Conservation (phyloP, 2,888 invertebrate genomes). For the Pristionchus japonicus region DNA sequence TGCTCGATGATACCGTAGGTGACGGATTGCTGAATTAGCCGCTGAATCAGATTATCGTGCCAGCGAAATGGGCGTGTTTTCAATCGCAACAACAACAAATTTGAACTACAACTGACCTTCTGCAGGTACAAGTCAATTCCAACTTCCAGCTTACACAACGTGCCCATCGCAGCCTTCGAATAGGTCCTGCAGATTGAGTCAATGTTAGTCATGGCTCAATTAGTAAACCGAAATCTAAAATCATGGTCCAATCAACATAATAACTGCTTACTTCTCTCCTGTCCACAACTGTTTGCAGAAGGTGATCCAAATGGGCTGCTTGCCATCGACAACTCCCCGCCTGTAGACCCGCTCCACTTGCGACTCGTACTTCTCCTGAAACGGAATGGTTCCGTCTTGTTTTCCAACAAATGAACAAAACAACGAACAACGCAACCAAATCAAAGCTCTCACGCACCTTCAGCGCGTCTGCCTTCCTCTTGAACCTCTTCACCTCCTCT, state of each 20-base stretch:
- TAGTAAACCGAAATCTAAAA: too few relatives aligned
- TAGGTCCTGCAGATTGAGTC: too few relatives aligned
- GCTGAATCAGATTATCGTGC: too few relatives aligned
- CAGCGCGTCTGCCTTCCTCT: background rate
- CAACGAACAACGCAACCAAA: too few relatives aligned
- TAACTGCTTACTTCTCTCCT: background rate
- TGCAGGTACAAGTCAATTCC: background rate
- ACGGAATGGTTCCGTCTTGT: too few relatives aligned
- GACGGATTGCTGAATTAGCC: background rate
- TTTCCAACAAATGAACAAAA: too few relatives aligned
- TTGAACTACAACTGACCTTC: background rate
- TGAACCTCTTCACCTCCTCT: slow-evolving; percentile 11
- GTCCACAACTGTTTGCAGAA: background rate
- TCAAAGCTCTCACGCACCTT: slow-evolving; percentile 22
- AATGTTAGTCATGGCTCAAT: too few relatives aligned
- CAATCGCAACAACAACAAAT: too few relatives aligned
- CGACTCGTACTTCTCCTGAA: background rate
- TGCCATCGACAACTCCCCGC: background rate
- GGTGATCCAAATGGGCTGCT: background rate
- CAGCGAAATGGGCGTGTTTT: too few relatives aligned
- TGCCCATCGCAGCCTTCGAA: too few relatives aligned
- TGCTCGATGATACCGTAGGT: background rate
- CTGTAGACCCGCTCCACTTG: background rate
- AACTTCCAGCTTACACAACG: background rate
- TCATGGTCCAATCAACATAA: too few relatives aligned